Percentiles rank a stretch among this genome's conserved stretches.
phyloP scores from a whole-genome alignment of 2,888 invertebrate species.

The Stramonita haemastoma region DNA sequence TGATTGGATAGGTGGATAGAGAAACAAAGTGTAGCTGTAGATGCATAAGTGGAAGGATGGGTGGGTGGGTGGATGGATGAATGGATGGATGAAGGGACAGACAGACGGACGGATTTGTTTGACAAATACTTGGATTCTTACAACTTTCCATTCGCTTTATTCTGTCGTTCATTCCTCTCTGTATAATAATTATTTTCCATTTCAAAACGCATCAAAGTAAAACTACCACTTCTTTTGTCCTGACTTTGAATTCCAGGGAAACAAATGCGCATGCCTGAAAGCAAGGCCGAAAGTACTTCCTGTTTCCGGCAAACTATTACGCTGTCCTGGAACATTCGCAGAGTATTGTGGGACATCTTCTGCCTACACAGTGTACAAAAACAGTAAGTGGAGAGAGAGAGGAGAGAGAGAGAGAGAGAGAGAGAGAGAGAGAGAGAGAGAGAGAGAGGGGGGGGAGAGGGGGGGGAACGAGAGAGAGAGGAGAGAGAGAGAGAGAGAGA shows the following conservation, averaged over 20 bases:
- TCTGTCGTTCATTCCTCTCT: neutral
- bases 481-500: too few relatives aligned
- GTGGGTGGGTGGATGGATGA: neutral
- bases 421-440: neutral
- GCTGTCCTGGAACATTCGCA: conserved; percentile 38
- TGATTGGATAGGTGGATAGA: too few relatives aligned
- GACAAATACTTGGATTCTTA: too few relatives aligned
- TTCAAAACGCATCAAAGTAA: too few relatives aligned
- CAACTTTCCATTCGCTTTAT: neutral
- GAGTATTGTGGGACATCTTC: conserved; percentile 20
- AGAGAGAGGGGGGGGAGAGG: neutral
- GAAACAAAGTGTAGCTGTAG: too few relatives aligned
- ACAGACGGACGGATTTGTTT: too few relatives aligned
- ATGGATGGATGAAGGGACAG: neutral
- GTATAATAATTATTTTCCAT: neutral
- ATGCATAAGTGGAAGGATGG: too few relatives aligned
- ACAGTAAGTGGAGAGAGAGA: conserved; percentile 3
- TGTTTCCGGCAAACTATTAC: neutral
- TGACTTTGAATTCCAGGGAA: neutral
- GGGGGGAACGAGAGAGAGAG: too few relatives aligned
- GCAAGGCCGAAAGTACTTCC: conserved; percentile 3
- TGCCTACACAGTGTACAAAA: conserved; percentile 32
- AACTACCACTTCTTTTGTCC: too few relatives aligned
- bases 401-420: neutral
- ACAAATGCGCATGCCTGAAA: conserved; percentile 21